Conservation (phyloP, 2,113 vertebrate genomes). For the Emberiza fucata region DNA sequence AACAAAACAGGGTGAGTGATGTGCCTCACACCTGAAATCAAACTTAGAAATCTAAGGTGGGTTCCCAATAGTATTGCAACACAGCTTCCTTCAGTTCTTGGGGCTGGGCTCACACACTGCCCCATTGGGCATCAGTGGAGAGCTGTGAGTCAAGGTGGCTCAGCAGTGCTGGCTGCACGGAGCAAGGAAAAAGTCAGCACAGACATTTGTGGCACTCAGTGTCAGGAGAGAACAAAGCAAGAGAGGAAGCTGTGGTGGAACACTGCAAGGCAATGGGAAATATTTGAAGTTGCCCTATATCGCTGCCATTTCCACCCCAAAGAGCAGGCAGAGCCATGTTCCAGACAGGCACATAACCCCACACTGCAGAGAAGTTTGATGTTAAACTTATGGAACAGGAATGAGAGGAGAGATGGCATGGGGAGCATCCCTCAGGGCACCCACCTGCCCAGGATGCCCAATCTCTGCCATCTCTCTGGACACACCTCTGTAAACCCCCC, state of each 20-base stretch:
- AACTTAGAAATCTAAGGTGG: neutral
- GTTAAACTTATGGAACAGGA: neutral
- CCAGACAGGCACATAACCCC: rapidly evolving
- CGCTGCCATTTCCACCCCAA: neutral
- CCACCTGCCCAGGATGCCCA: neutral
- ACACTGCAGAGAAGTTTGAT: neutral
- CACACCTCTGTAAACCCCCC: neutral
- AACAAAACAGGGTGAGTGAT: neutral
- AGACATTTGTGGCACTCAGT: neutral
- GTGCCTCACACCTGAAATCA: neutral
- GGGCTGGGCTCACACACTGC: neutral
- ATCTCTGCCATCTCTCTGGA: neutral
- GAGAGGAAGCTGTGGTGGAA: neutral
- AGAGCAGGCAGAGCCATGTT: neutral
- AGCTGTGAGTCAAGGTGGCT: neutral
- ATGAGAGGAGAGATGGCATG: rapidly evolving
- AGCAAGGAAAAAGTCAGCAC: neutral
- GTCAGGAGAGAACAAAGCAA: neutral
- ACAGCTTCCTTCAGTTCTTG: rapidly evolving
- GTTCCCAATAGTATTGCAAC: neutral
- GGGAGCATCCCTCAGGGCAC: neutral
- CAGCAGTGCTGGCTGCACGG: neutral
- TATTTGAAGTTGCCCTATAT: neutral
- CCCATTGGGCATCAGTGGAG: rapidly evolving
- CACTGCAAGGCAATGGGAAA: neutral